Percentiles rank a stretch among this genome's conserved stretches.
Conservation (phyloP, 2,888 invertebrate genomes). For the Caenorhabditis zanzibari region DNA sequence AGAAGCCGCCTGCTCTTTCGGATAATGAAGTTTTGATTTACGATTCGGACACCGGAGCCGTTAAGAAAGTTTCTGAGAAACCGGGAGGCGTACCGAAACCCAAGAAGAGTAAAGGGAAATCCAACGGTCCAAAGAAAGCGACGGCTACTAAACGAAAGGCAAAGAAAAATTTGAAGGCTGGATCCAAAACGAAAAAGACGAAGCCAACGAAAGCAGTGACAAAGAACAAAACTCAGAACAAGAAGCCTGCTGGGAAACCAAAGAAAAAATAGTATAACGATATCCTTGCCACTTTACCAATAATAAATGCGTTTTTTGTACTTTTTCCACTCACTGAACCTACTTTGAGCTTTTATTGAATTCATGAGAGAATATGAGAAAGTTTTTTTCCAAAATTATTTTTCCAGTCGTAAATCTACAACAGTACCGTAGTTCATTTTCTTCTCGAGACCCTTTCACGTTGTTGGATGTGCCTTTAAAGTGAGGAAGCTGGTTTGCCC, state of each 20-base stretch:
- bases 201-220: constrained; percentile 15
- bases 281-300: background rate
- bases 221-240: constrained; percentile 7
- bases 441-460: constrained; percentile 17
- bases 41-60: background rate
- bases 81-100: background rate
- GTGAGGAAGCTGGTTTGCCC: too few relatives aligned
- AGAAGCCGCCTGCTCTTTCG: background rate
- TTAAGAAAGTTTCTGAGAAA: background rate
- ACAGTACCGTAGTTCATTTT: background rate
- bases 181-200: constrained; percentile 12
- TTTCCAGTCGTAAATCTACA: constrained; percentile 1
- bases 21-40: background rate
- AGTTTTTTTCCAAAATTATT: too few relatives aligned
- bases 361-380: too few relatives aligned
- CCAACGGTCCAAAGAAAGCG: background rate
- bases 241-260: constrained; percentile 12
- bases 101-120: background rate
- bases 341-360: too few relatives aligned
- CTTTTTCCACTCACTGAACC: too few relatives aligned
- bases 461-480: constrained; percentile 17
- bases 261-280: constrained; percentile 13
- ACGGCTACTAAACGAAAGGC: background rate
- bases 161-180: background rate
- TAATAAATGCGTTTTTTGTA: background rate